Evolutionary conservation across 2,113 vertebrate genomes (phyloP).

Genomic region (Rhea americana): DNA sequence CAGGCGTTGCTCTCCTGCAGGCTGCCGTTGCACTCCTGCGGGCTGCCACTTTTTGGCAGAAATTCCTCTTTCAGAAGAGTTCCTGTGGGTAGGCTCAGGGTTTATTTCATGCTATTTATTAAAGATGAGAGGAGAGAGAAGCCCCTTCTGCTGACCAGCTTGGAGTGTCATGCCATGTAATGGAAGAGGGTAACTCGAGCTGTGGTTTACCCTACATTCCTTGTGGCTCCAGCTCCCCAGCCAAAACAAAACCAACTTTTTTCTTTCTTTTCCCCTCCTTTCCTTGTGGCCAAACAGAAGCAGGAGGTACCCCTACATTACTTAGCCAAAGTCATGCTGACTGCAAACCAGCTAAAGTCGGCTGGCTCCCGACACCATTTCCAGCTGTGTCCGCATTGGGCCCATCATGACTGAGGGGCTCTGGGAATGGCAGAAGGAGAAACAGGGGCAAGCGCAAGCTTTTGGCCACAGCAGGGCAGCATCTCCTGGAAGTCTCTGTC

Average conservation of each 20-base stretch:
- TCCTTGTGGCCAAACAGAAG: conserved; percentile 55
- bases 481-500: neutral
- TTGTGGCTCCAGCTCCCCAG: conserved; percentile 55
- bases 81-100: neutral
- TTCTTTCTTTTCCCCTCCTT: conserved; percentile 31
- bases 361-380: fast-evolving
- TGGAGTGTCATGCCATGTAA: conserved; percentile 39
- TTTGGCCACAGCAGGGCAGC: neutral
- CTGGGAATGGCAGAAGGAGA: fast-evolving
- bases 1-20: fast-evolving
- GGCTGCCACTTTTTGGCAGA: neutral
- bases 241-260: conserved; percentile 68
- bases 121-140: conserved; percentile 52
- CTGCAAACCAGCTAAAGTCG: neutral
- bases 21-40: neutral
- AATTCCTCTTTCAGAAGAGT: neutral
- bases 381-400: fast-evolving
- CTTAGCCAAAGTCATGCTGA: neutral
- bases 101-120: conserved; percentile 20
- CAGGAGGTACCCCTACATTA: conserved; percentile 3
- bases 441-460: neutral
- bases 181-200: conserved; percentile 71
- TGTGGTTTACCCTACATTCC: conserved; percentile 67
- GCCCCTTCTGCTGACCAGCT: conserved; percentile 63
- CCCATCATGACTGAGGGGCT: neutral